Evolutionary conservation across 1,140 invertebrate species (phyloP), one percentile per base, ranked within the genome.

Genomic region (Tetragnatha versicolor): DNA sequence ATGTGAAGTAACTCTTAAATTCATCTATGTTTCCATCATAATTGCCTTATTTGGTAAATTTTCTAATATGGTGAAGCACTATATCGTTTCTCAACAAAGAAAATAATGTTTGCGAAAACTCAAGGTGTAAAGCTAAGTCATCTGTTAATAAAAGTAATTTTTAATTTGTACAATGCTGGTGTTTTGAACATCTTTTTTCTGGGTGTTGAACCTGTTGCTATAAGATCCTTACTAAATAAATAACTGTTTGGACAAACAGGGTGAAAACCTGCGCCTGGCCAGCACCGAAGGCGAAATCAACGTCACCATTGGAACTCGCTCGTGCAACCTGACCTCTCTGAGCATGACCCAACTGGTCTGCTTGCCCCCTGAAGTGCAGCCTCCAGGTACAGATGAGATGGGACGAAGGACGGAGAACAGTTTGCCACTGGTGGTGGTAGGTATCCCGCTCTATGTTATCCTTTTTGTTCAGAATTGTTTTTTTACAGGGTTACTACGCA

Each of bases 271-370:
- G 79, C 95, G 95, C 84, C 89, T 93, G 80, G 96, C 95, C 7
- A 93, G 94, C 84, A 94, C 95, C 85, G 94, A 97, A 86, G 91
- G 92, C 25, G 96, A 98, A 87, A 94, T 99, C 1, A 90, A 92
- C 81, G 96, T 99, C 7, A 95, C 93, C 10, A 95, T 99, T 81
- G 96, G 97, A 0, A 91, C 90, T 0, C 88, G 91, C 82, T 88
- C 89, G 5, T 98, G 97, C 84, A 98, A 98, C 87, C 93, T 98
- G 2, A 98, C 96, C 2, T 96, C 95, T 49, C 86, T 98, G 9
- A 94, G 94, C 1, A 89, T 91, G 82, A 92, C 90, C 22, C 95
- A 98, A 84, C 86, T 98, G 6, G 91, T 97, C 17, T 99, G 97
- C 83, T 92, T 92, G 25, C 95, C 95, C 12, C 95, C 95, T 2